Evolutionary conservation across 2,888 invertebrate genomes (phyloP).

Genomic region (Steinernema scapterisci): DNA sequence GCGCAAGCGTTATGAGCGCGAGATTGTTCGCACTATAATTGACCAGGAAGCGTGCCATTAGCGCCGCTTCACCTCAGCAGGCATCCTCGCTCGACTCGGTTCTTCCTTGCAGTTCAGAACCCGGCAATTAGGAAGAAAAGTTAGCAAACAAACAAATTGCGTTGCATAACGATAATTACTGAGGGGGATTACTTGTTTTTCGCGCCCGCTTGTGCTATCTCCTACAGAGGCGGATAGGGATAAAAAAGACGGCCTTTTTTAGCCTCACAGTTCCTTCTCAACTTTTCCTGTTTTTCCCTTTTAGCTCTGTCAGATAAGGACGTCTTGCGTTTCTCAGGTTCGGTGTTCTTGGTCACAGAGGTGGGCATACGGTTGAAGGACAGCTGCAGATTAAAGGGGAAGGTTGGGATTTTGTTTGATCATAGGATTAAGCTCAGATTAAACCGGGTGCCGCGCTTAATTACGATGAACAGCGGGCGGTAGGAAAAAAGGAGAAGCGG

Average conservation of each 20-base stretch:
- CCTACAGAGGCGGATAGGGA: background rate
- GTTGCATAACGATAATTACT: conserved; percentile 29
- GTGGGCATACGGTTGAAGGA: conserved; percentile 11
- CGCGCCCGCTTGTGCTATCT: background rate
- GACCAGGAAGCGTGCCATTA: conserved; percentile 29
- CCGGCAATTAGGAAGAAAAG: conserved; percentile 12
- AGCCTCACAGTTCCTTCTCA: background rate
- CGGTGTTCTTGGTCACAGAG: background rate
- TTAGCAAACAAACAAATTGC: conserved; percentile 30
- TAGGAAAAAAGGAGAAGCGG: background rate
- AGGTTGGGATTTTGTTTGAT: conserved; percentile 23
- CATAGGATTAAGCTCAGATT: conserved; percentile 29
- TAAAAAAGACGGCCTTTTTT: background rate
- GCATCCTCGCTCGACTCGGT: background rate
- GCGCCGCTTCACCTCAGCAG: conserved; percentile 2
- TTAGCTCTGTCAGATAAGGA: background rate
- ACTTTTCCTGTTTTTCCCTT: background rate
- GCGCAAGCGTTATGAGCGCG: background rate
- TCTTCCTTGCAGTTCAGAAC: background rate
- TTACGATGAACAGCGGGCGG: conserved; percentile 20
- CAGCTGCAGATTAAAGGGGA: conserved; percentile 22
- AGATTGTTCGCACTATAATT: conserved; percentile 29
- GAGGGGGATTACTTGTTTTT: conserved; percentile 23
- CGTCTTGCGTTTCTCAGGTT: background rate
- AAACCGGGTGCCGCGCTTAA: conserved; percentile 27